phyloP scores from a whole-genome alignment of 2,113 vertebrate species.

The Carettochelys insculpta region DNA sequence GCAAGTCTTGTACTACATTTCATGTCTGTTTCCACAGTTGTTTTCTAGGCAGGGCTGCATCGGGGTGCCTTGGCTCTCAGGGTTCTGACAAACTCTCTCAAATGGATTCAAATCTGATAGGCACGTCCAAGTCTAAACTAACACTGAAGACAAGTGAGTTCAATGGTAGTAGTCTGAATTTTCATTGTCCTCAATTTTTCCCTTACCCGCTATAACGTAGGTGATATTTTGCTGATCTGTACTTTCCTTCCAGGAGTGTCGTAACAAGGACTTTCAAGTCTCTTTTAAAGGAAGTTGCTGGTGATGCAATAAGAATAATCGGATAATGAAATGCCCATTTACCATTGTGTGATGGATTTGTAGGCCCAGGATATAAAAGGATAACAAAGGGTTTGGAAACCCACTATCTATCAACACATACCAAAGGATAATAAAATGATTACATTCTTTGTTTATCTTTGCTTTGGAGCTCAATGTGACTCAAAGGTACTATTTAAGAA shows the following conservation, averaged over 20 bases:
- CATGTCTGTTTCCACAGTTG: neutral
- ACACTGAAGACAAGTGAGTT: neutral
- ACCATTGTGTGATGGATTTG: neutral
- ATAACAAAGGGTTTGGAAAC: slow-evolving; percentile 11
- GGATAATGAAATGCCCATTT: accelerated
- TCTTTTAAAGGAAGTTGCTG: neutral
- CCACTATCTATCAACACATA: neutral
- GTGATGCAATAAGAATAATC: neutral
- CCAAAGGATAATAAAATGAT: neutral
- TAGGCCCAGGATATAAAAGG: neutral
- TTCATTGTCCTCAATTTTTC: neutral
- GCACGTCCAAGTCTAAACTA: neutral
- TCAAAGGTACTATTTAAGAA: neutral
- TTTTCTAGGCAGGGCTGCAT: neutral
- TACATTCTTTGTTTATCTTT: neutral
- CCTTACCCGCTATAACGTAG: neutral
- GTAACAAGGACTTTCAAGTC: neutral
- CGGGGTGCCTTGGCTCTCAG: neutral
- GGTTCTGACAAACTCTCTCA: neutral
- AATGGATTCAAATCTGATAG: accelerated
- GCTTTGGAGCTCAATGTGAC: neutral
- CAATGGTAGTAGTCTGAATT: neutral
- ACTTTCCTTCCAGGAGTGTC: neutral
- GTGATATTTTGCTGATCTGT: neutral
- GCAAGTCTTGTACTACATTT: neutral